Conservation (phyloP, 2,797 vertebrate genomes). For the Peromyscus eremicus region DNA sequence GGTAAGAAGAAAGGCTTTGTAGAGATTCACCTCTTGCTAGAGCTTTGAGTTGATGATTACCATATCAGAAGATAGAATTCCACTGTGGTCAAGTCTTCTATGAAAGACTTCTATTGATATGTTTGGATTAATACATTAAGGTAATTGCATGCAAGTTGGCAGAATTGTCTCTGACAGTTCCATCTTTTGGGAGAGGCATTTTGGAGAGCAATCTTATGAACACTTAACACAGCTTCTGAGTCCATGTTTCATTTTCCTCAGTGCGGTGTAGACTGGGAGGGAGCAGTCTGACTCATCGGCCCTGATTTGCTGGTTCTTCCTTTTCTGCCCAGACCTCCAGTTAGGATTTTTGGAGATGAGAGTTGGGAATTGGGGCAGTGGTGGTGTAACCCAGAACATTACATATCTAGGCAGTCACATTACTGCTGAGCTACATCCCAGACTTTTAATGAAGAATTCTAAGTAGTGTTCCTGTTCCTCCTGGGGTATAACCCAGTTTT, state of each 20-base stretch:
- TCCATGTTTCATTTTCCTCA: background rate
- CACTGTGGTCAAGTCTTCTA: background rate
- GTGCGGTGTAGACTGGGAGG: background rate
- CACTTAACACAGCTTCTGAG: background rate
- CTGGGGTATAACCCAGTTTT: background rate
- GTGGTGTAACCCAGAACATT: background rate
- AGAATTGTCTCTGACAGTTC: constrained; percentile 20
- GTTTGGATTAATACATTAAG: constrained; percentile 43
- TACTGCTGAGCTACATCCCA: background rate
- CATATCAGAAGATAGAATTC: constrained; percentile 42
- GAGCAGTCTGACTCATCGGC: background rate
- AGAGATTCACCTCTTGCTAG: constrained; percentile 37
- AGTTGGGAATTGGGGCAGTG: background rate
- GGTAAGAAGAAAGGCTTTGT: constrained; percentile 26
- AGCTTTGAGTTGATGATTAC: constrained; percentile 55
- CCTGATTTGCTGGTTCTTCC: background rate
- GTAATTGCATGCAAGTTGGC: constrained; percentile 41
- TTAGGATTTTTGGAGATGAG: background rate
- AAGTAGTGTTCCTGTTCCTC: background rate
- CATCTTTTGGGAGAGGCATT: background rate
- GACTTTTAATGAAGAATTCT: background rate
- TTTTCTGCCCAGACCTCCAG: background rate
- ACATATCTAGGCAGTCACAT: background rate
- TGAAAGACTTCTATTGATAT: background rate
- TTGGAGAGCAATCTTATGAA: background rate